Evolutionary conservation across 2,797 vertebrate species (phyloP).

Genomic region (Catamblyrhynchus diadema): DNA sequence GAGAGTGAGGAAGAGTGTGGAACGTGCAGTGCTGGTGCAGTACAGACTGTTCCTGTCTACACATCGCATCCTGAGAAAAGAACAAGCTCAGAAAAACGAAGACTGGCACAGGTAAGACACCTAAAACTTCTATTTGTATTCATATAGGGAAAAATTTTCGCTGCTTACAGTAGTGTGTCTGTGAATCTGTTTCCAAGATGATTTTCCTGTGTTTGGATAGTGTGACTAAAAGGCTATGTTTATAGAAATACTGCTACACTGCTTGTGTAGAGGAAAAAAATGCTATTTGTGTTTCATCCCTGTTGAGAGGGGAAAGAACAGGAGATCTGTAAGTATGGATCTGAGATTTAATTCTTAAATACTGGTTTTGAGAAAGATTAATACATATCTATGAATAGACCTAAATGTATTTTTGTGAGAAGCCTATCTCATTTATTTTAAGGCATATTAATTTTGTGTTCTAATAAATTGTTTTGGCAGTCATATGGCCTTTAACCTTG

Average conservation of each 20-base stretch:
- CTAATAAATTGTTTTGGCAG: background rate
- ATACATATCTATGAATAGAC: too few relatives aligned
- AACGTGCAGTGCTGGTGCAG: constrained; percentile 74
- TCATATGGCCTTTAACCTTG: background rate
- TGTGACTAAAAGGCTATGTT: background rate
- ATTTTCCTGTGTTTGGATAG: background rate
- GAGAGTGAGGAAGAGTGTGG: constrained; percentile 85
- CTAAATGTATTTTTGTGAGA: too few relatives aligned
- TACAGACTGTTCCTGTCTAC: constrained; percentile 46
- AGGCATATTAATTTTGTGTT: background rate
- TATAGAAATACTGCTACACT: background rate
- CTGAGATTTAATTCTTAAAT: background rate
- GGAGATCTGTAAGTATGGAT: background rate
- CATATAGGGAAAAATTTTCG: background rate
- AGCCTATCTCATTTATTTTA: background rate
- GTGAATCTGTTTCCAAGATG: background rate
- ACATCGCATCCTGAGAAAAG: constrained; percentile 23
- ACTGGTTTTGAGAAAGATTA: background rate
- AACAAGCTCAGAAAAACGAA: constrained; percentile 46
- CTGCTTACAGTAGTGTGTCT: background rate
- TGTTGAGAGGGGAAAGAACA: background rate
- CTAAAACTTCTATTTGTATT: background rate
- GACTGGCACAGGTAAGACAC: constrained; percentile 69
- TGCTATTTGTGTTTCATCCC: background rate
- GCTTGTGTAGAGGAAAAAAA: background rate